These are phyloP conservation scores for Phoebastria nigripes DNA, from an alignment of 2,797 vertebrate species.

Conservation along the genomic window DNA sequence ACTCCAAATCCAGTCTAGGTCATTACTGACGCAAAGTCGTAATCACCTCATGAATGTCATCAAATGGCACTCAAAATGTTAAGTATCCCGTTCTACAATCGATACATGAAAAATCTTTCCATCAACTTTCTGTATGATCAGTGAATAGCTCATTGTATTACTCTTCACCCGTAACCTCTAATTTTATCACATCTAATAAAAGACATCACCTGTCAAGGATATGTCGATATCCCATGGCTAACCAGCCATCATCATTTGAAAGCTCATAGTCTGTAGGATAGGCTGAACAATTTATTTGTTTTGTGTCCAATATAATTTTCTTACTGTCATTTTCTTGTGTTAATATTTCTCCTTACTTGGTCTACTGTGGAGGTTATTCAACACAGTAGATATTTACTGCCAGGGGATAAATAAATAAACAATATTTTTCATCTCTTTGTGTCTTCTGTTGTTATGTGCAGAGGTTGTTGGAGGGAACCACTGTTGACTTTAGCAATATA, in stretches of 20 bases:
- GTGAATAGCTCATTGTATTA: background rate
- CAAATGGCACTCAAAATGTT: constrained; percentile 24
- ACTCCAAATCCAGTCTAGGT: background rate
- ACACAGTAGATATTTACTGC: background rate
- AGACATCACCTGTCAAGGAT: background rate
- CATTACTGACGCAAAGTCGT: background rate
- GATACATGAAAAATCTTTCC: background rate
- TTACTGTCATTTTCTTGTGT: background rate
- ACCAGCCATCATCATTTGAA: background rate
- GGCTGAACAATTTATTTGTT: background rate
- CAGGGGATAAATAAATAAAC: background rate
- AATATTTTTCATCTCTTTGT: background rate
- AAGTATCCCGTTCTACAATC: background rate
- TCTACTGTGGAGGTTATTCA: background rate
- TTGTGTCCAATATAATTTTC: background rate
- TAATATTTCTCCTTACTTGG: background rate
- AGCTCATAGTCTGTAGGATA: background rate
- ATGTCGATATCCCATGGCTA: background rate
- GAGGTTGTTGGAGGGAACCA: background rate
- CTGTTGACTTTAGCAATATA: background rate
- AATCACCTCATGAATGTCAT: background rate
- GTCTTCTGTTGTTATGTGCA: background rate
- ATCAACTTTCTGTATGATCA: background rate
- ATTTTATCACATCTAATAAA: background rate
- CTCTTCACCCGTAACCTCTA: background rate